phyloP scores from a whole-genome alignment of 2,113 vertebrate species.

The Pachypanchax playfairii region DNA sequence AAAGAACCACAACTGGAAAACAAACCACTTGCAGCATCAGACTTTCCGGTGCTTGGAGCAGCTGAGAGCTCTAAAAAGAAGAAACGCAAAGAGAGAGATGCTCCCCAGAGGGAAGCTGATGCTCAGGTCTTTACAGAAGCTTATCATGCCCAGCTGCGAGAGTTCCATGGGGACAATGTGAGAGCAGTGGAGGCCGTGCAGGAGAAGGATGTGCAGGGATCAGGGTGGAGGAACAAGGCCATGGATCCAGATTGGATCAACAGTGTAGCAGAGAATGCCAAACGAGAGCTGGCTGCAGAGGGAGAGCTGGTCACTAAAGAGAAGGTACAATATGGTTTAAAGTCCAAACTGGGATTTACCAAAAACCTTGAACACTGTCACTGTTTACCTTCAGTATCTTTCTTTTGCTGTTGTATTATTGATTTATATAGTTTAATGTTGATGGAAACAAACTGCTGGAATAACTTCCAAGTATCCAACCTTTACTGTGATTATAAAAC shows the following conservation, averaged over 20 bases:
- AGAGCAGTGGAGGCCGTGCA: slow-evolving; percentile 62
- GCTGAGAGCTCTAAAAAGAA: slow-evolving; percentile 32
- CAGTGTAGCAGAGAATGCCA: slow-evolving; percentile 67
- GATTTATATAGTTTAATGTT: too few relatives aligned
- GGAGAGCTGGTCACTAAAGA: slow-evolving; percentile 78
- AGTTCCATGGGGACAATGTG: slow-evolving; percentile 68
- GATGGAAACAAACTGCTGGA: too few relatives aligned
- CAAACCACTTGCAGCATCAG: slow-evolving; percentile 5
- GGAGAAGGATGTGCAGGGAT: slow-evolving; percentile 10
- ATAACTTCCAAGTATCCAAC: too few relatives aligned
- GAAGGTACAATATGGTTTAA: slow-evolving; percentile 56
- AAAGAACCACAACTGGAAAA: not conserved
- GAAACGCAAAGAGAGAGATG: slow-evolving; percentile 36
- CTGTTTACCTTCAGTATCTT: too few relatives aligned
- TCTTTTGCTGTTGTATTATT: too few relatives aligned
- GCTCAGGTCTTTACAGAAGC: slow-evolving; percentile 50
- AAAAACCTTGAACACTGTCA: too few relatives aligned
- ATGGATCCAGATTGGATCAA: slow-evolving; percentile 48
- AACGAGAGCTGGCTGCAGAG: slow-evolving; percentile 69
- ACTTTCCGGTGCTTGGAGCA: slow-evolving; percentile 67
- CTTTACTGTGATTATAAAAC: too few relatives aligned
- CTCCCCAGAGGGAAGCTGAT: not conserved
- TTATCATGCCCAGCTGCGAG: slow-evolving; percentile 71
- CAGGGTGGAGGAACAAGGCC: slow-evolving; percentile 12
- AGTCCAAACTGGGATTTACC: too few relatives aligned